Conservation (phyloP, 2,797 vertebrate species). For the Gobionotothen gibberifrons region DNA sequence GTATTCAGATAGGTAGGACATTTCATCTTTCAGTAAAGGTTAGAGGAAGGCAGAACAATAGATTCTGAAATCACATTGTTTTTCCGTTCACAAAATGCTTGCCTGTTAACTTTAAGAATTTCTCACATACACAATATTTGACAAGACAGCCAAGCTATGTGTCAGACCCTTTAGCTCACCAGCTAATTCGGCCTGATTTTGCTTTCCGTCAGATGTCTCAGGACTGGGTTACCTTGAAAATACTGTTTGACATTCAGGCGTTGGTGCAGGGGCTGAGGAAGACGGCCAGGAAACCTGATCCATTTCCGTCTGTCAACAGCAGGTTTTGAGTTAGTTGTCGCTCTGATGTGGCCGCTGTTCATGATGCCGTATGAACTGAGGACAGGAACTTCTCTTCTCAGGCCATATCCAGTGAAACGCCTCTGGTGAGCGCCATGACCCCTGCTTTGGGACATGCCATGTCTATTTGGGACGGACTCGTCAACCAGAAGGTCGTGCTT, state of each 20-base stretch:
- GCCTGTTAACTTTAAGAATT: constrained; percentile 20
- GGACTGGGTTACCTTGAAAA: constrained; percentile 22
- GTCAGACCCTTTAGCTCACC: constrained; percentile 14
- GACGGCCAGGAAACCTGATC: constrained; percentile 1
- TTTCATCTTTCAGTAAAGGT: background rate
- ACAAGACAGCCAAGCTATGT: constrained; percentile 29
- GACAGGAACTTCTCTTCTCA: background rate
- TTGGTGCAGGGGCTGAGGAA: background rate
- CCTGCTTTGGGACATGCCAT: constrained; percentile 38
- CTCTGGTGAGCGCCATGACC: constrained; percentile 41
- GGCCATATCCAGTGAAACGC: constrained; percentile 16
- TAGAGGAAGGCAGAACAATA: constrained; percentile 1
- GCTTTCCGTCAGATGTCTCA: background rate
- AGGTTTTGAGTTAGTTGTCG: background rate
- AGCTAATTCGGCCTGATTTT: constrained; percentile 6
- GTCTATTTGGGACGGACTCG: constrained; percentile 56
- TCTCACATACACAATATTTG: constrained; percentile 21
- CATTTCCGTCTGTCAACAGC: background rate
- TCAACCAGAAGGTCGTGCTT: constrained; percentile 51
- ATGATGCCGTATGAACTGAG: constrained; percentile 14
- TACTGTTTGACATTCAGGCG: constrained; percentile 3
- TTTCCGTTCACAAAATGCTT: constrained; percentile 19
- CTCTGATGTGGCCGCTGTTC: background rate
- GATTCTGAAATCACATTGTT: background rate
- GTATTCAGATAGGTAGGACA: constrained; percentile 16